A percentile compares a stretch with the other conserved stretches of the same genome.
Evolutionary conservation across 2,797 vertebrate species (phyloP).

Genomic region (Nannoperca obscura): DNA sequence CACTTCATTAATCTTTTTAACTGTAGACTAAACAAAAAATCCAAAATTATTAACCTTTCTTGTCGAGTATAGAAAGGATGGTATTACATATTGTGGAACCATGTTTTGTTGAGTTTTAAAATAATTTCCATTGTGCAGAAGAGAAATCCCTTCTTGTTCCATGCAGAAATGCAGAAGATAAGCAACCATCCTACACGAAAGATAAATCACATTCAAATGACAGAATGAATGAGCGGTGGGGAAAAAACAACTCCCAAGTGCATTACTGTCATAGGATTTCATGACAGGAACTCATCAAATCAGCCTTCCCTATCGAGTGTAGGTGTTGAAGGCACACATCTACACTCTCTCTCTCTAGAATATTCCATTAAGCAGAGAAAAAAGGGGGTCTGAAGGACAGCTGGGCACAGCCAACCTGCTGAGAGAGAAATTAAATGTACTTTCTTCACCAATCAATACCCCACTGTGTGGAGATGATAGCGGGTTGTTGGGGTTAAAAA

Average conservation of each 20-base stretch:
- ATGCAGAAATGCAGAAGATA: slow-evolving; percentile 26
- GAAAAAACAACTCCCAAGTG: slow-evolving; percentile 20
- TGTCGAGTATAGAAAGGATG: not conserved
- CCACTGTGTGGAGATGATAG: slow-evolving; percentile 60
- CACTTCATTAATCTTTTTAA: not conserved
- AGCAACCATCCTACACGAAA: slow-evolving; percentile 3
- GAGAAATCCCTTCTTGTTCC: not conserved
- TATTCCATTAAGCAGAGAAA: slow-evolving; percentile 61
- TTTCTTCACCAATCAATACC: slow-evolving; percentile 73
- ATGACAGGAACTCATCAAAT: slow-evolving; percentile 64
- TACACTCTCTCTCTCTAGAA: slow-evolving; percentile 31
- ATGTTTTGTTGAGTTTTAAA: slow-evolving; percentile 9
- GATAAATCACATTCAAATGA: slow-evolving; percentile 48
- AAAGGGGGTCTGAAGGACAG: slow-evolving; percentile 64
- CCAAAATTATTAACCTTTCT: no score
- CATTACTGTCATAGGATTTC: slow-evolving; percentile 27
- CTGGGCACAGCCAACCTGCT: slow-evolving; percentile 62
- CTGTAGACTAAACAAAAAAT: no score
- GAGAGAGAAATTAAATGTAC: slow-evolving; percentile 75
- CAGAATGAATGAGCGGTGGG: slow-evolving; percentile 24
- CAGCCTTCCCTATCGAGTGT: slow-evolving; percentile 34
- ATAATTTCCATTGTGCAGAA: not conserved
- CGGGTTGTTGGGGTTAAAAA: slow-evolving; percentile 59
- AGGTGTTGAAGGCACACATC: slow-evolving; percentile 37
- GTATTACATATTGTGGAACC: not conserved